Evolutionary conservation across 2,797 vertebrate species (phyloP).

Genomic region (Enteromius fasciolatus): DNA sequence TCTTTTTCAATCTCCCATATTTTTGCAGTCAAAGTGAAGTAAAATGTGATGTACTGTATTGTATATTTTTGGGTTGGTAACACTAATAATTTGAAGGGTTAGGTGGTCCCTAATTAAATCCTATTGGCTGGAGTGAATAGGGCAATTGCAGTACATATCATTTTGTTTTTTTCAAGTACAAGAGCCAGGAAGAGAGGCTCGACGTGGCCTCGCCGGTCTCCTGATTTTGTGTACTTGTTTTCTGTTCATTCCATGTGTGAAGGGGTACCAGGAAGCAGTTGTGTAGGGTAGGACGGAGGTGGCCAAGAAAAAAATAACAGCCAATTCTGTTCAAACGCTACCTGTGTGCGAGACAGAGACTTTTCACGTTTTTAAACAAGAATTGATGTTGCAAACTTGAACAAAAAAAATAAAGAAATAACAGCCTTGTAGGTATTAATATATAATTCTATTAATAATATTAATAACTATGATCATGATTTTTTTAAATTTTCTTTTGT

Average conservation of each 20-base stretch:
- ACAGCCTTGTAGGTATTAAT: constrained; percentile 85
- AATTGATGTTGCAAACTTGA: constrained; percentile 78
- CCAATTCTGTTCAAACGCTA: constrained; percentile 60
- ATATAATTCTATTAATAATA: constrained; percentile 80
- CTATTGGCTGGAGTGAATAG: constrained; percentile 38
- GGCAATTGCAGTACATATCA: constrained; percentile 67
- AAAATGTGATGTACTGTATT: constrained; percentile 85
- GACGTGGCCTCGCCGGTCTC: constrained; percentile 67
- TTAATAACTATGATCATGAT: constrained; percentile 67
- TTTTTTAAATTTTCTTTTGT: constrained; percentile 68
- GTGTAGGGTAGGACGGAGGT: constrained; percentile 67
- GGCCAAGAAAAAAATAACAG: constrained; percentile 41
- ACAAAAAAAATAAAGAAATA: constrained; percentile 68
- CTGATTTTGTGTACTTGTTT: constrained; percentile 73
- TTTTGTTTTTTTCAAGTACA: constrained; percentile 56
- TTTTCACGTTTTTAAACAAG: constrained; percentile 73
- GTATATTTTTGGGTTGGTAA: constrained; percentile 80
- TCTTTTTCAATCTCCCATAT: constrained; percentile 69
- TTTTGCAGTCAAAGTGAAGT: constrained; percentile 84
- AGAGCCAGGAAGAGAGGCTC: constrained; percentile 64
- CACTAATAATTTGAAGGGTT: constrained; percentile 65
- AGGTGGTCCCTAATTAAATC: constrained; percentile 54
- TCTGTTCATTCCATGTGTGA: constrained; percentile 82
- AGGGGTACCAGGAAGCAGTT: constrained; percentile 66
- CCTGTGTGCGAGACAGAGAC: constrained; percentile 67